Base-by-base conservation (phyloP, 2,888 invertebrate genomes). In the Cryptosula pallasiana region DNA sequence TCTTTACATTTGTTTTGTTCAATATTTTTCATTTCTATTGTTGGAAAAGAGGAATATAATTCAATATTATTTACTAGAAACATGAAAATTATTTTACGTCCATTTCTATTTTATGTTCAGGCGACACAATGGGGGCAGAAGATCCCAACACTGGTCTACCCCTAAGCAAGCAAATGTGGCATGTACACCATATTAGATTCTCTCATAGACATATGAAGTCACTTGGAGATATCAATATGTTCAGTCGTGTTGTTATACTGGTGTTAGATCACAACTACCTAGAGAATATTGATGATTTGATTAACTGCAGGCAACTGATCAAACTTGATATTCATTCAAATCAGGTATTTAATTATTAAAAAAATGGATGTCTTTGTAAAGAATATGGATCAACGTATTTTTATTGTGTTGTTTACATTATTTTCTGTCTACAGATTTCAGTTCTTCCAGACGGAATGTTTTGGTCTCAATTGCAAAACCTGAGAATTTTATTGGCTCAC, bases 301-400 rank as follows among this genome's bases (percentile, higher is more conserved):
- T 75, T 23, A 71, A 76, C 23, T 84, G 84, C 75, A 73, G 75
- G 69, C 77, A 83, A 25, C 78, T 84, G 5, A 74, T 82, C 23
- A 83, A 81, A 74, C 75, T 84, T n/a, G 83, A 84, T 76, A 74
- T 84, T 20, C 81, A 81, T 74, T 75, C 78, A 29, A 82, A 83
- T 74, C 81, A 82, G 80, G 82, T 81, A n/a, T n/a, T n/a, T n/a
- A n/a, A n/a, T n/a, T n/a, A n/a, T n/a, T n/a, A n/a, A n/a, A n/a
- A n/a, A n/a, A n/a, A n/a, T n/a, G n/a, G n/a, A n/a, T n/a, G n/a
- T n/a, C n/a, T n/a, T n/a, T n/a, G n/a, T n/a, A n/a, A n/a, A n/a
- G n/a, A n/a, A n/a, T n/a, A n/a, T n/a, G n/a, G n/a, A n/a, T n/a
- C n/a, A n/a, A n/a, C n/a, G n/a, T n/a, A n/a, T n/a, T n/a, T n/a